Percentiles rank a stretch among this genome's conserved stretches.
phyloP scores from a whole-genome alignment of 1,140 invertebrate genomes.

The Bicyclus anynana region DNA sequence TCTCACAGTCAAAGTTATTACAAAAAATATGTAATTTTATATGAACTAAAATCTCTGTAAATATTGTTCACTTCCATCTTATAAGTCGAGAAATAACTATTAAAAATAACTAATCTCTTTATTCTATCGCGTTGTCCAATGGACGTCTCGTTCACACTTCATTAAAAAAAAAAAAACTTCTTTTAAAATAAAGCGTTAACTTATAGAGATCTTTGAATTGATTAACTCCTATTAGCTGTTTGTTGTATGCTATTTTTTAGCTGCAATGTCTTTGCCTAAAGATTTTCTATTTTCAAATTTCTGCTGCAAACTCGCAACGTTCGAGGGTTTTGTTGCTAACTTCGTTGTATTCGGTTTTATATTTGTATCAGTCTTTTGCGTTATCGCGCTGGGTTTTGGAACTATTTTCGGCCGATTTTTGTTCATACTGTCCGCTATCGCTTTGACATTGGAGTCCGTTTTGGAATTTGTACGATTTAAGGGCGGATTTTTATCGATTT shows the following conservation, averaged over 20 bases:
- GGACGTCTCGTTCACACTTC: background rate
- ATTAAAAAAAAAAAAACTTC: background rate
- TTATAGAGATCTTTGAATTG: background rate
- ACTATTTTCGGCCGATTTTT: constrained; percentile 68
- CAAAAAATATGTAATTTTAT: too few species aligned
- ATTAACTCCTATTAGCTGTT: background rate
- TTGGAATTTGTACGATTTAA: constrained; percentile 47
- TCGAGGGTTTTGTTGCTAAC: constrained; percentile 79
- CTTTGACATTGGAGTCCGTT: constrained; percentile 60
- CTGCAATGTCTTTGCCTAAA: constrained; percentile 56
- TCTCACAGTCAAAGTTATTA: too few species aligned
- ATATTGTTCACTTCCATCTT: background rate
- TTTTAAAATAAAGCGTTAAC: background rate
- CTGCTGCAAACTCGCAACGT: constrained; percentile 85
- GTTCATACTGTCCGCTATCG: constrained; percentile 62
- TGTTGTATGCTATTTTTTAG: constrained; percentile 45
- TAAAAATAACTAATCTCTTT: background rate
- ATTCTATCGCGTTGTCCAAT: background rate
- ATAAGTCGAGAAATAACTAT: background rate
- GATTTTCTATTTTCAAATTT: constrained; percentile 82
- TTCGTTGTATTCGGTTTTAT: constrained; percentile 70
- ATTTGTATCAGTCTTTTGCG: constrained; percentile 58
- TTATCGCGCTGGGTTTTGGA: constrained; percentile 51
- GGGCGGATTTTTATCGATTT: constrained; percentile 44
- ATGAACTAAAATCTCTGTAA: too few species aligned